Base-by-base conservation (phyloP, 2,888 invertebrate species). In the Rhingia campestris region DNA sequence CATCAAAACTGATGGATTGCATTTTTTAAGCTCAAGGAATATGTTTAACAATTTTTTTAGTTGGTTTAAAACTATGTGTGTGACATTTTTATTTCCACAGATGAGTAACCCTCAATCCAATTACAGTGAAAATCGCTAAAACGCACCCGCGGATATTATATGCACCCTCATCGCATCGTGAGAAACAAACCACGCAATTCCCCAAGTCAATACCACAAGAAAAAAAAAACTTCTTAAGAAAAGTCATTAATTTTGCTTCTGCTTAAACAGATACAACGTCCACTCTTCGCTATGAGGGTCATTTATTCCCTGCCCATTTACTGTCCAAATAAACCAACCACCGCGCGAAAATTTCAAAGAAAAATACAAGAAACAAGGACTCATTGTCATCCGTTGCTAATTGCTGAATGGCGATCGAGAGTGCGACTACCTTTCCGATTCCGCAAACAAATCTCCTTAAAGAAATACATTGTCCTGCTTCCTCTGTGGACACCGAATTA, bases 291-390 rank as follows among this genome's bases (percentile, higher is more conserved):
- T n/a, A 79, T 73, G 53, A 72, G 73, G 79, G 79, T 73, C 82
- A 82, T 82, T 79, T 79, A 82, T 82, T 82, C 73, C 6, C 58
- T 51, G 72, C 67, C 79, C 67, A 82, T 73, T 82, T 69, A 51
- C 73, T 79, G 82, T 82, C 79, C 53, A 82, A 79, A 82, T 79
- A 81, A 54, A 81, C 45, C 47, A 54, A 58, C 79, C 73, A 64
- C 66, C 35, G 64, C 61, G 73, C 77, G 30, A 73, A 72, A 54
- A 59, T 54, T 39, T 58, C 5, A 22, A 37, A 56, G 63, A 33
- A 64, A 58, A 63, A 32, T 4, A 32, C 6, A 7, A 49, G 41
- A n/a, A 39, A 63, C 45, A 70, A 49, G 49, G 53, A 74, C 59
- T 64, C 80, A 37, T 39, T 75, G 66, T 54, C 64, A 66, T 70